A percentile compares a stretch with the other conserved stretches of the same genome.
phyloP scores from a whole-genome alignment of 2,888 invertebrate genomes.

The Platycnemis pennipes region DNA sequence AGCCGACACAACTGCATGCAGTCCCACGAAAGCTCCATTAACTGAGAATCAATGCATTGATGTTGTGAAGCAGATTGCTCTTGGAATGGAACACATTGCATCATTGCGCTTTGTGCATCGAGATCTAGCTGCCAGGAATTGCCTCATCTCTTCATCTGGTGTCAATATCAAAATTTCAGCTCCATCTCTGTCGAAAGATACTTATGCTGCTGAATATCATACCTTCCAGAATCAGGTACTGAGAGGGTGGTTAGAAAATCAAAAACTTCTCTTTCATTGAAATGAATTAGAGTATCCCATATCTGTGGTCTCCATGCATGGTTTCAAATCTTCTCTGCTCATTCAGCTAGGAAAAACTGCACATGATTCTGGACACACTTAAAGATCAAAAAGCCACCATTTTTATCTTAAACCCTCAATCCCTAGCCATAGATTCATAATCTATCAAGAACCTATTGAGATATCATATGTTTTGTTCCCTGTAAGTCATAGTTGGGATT shows the following conservation, averaged over 20 bases:
- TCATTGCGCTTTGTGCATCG: conserved; percentile 90
- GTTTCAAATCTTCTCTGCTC: not conserved
- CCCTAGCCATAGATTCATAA: too few relatives aligned
- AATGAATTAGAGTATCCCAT: too few relatives aligned
- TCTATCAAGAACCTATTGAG: too few relatives aligned
- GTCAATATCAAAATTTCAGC: conserved; percentile 91
- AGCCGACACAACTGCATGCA: not conserved
- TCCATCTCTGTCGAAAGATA: conserved; percentile 90
- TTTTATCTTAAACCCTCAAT: too few relatives aligned
- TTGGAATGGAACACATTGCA: conserved; percentile 90
- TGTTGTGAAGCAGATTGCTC: conserved; percentile 88
- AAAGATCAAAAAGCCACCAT: too few relatives aligned
- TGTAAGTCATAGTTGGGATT: too few relatives aligned
- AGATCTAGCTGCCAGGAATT: conserved; percentile 95
- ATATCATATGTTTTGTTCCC: too few relatives aligned
- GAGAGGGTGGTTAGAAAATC: not conserved
- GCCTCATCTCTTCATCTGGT: conserved; percentile 89
- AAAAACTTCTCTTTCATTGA: too few relatives aligned
- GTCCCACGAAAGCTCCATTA: conserved; percentile 81
- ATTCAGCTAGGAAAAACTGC: too few relatives aligned
- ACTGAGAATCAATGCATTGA: conserved; percentile 85
- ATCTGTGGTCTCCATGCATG: not conserved
- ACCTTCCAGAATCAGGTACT: conserved; percentile 88
- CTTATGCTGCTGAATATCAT: conserved; percentile 94
- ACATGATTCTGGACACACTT: too few relatives aligned